Percentiles rank a stretch among this genome's conserved stretches.
phyloP scores from a whole-genome alignment of 2,113 vertebrate species.

The Stercorarius parasiticus region DNA sequence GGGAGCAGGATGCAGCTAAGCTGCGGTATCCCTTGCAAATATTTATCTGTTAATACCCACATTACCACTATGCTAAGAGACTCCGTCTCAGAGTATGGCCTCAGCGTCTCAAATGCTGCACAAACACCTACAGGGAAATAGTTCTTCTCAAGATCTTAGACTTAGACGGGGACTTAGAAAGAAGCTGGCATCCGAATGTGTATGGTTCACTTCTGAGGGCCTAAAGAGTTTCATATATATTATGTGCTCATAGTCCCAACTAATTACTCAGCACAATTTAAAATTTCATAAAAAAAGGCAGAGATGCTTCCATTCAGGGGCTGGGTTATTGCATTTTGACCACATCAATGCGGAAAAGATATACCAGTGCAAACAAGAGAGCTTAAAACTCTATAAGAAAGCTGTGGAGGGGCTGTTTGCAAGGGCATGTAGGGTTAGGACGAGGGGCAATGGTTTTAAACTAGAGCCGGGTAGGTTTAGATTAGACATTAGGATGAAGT shows the following conservation, averaged over 20 bases:
- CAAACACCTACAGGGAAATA: neutral
- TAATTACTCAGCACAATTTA: neutral
- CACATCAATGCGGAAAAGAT: neutral
- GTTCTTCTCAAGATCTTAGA: neutral
- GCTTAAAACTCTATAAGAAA: neutral
- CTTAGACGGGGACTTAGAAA: neutral
- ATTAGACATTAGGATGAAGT: too few relatives aligned
- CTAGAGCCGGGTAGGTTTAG: too few relatives aligned
- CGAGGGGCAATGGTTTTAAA: too few relatives aligned
- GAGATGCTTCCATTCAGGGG: neutral
- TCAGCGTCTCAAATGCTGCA: neutral
- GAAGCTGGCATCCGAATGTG: neutral
- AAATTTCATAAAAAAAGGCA: neutral
- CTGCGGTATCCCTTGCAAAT: neutral
- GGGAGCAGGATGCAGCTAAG: neutral
- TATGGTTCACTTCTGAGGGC: accelerated
- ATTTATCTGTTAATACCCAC: neutral
- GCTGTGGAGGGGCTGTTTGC: too few relatives aligned
- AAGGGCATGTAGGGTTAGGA: too few relatives aligned
- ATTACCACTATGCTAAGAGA: neutral
- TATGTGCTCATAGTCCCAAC: neutral
- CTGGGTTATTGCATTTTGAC: neutral
- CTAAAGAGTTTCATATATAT: neutral
- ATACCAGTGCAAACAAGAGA: neutral
- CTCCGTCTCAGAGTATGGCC: neutral